Conservation (phyloP, 1,140 invertebrate species). For the Epicauta chinensis region DNA sequence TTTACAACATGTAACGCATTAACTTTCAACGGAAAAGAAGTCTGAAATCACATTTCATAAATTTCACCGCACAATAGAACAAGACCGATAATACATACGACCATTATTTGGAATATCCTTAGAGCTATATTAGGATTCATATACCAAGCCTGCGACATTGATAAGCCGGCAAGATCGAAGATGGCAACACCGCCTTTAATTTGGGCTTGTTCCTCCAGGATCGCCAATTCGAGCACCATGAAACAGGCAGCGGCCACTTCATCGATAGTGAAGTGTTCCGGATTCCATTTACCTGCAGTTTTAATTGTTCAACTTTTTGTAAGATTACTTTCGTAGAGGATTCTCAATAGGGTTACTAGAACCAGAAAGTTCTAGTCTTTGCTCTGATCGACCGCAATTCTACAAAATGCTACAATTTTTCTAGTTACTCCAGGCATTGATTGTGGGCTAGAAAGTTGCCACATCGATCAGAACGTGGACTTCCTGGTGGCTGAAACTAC, state of each 20-base stretch:
- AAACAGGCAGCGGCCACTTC: slow-evolving; percentile 65
- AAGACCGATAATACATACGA: slow-evolving; percentile 46
- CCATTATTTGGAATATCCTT: slow-evolving; percentile 55
- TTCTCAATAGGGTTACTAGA: too few species aligned
- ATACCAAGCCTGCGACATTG: slow-evolving; percentile 60
- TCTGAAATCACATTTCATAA: slow-evolving; percentile 41
- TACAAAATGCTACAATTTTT: too few species aligned
- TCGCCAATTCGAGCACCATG: slow-evolving; percentile 59
- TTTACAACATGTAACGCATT: slow-evolving; percentile 68
- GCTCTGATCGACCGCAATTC: too few species aligned
- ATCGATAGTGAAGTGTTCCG: slow-evolving; percentile 55
- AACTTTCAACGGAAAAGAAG: slow-evolving; percentile 63
- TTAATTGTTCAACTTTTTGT: too few species aligned
- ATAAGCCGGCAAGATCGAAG: slow-evolving; percentile 61
- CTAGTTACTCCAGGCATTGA: too few species aligned
- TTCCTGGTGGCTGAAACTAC: too few species aligned
- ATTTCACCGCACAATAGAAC: background rate
- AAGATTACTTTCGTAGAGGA: slow-evolving; percentile 1
- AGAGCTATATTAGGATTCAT: slow-evolving; percentile 58
- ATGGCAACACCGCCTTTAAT: slow-evolving; percentile 64
- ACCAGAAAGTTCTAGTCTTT: too few species aligned
- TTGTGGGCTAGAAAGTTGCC: too few species aligned
- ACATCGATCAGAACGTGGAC: too few species aligned
- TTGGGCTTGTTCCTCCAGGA: slow-evolving; percentile 62
- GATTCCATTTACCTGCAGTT: slow-evolving; percentile 59